phyloP scores from a whole-genome alignment of 2,888 invertebrate genomes.

The Hymenopus coronatus region DNA sequence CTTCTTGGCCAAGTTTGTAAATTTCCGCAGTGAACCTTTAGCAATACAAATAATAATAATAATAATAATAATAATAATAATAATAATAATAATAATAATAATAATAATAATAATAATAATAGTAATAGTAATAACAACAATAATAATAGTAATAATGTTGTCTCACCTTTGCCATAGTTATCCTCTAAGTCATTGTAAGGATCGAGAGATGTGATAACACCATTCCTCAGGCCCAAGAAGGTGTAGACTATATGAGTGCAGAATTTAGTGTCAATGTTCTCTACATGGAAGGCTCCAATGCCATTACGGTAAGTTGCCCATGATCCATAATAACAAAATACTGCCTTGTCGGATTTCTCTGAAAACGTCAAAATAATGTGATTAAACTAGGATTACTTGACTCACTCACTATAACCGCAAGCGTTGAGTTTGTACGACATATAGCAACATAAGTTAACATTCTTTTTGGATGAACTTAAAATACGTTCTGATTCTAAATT shows the following conservation, averaged over 20 bases:
- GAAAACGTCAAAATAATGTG: neutral
- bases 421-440: no score
- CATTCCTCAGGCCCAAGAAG: slow-evolving; percentile 64
- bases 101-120: no score
- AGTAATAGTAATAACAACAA: no score
- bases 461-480: no score
- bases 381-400: neutral
- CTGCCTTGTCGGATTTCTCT: slow-evolving; percentile 29
- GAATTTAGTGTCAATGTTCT: slow-evolving; percentile 61
- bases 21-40: slow-evolving; percentile 43
- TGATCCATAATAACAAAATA: slow-evolving; percentile 73
- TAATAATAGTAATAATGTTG: no score
- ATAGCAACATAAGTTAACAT: no score
- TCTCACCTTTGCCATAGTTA: slow-evolving; percentile 26
- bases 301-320: slow-evolving; percentile 70
- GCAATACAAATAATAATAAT: no score
- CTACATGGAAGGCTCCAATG: slow-evolving; percentile 62
- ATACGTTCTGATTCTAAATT: no score
- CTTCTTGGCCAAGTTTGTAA: slow-evolving; percentile 48
- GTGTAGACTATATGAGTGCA: slow-evolving; percentile 76
- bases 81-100: no score
- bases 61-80: no score
- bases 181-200: slow-evolving; percentile 43
- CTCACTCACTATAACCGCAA: neutral
- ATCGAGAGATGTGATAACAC: slow-evolving; percentile 39